Evolutionary conservation across 2,888 invertebrate genomes (phyloP).

Genomic region (Danaus chrysippus): DNA sequence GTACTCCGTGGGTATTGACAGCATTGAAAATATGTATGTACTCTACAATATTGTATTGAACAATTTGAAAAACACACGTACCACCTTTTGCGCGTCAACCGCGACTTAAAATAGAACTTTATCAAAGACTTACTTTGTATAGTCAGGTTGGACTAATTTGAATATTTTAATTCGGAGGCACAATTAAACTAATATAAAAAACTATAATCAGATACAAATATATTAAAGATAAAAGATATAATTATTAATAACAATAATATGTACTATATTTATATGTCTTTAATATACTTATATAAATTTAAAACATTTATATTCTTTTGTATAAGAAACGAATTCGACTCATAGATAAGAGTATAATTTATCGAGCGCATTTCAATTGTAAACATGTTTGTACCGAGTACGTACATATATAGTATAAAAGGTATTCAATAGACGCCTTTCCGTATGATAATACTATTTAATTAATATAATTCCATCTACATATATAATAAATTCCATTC

Average conservation of each 20-base stretch:
- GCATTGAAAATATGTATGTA: too few relatives aligned
- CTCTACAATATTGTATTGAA: too few relatives aligned
- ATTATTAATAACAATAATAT: too few relatives aligned
- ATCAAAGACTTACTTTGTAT: slow-evolving; percentile 58
- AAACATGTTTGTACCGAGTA: slow-evolving; percentile 13
- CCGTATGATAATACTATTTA: slow-evolving; percentile 17
- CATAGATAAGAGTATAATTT: slow-evolving; percentile 9
- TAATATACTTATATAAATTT: too few relatives aligned
- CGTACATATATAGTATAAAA: slow-evolving; percentile 6
- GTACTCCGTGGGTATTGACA: too few relatives aligned
- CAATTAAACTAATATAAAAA: slow-evolving; percentile 9
- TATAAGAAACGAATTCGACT: too few relatives aligned
- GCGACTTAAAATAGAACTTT: slow-evolving; percentile 63
- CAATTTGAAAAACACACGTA: slow-evolving; percentile 37
- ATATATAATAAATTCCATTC: not conserved
- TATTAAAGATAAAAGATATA: not conserved
- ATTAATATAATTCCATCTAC: not conserved
- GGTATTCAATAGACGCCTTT: slow-evolving; percentile 29
- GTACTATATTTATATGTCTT: too few relatives aligned
- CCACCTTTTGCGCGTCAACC: slow-evolving; percentile 38
- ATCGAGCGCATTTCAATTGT: slow-evolving; percentile 18
- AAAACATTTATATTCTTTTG: too few relatives aligned
- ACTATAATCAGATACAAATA: not conserved
- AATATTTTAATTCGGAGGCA: slow-evolving; percentile 19
- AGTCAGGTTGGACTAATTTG: slow-evolving; percentile 29